These are phyloP conservation scores for Campylomormyrus numenius DNA, from an alignment of 2,113 vertebrate genomes.

Conservation along the genomic window DNA sequence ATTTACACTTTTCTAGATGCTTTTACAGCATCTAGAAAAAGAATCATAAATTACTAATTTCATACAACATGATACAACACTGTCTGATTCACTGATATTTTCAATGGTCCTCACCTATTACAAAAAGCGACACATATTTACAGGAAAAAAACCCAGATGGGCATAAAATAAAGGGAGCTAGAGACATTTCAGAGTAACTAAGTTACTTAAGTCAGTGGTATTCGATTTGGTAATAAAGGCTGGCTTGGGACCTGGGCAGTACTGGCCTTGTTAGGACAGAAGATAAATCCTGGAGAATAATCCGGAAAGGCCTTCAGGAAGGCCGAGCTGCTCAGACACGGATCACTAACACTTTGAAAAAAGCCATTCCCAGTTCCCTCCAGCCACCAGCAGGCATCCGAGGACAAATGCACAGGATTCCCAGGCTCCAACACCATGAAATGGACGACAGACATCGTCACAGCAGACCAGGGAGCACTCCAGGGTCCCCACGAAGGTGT, in stretches of 20 bases:
- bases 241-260: background rate
- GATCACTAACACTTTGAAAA: background rate
- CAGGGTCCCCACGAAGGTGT: slow-evolving; percentile 19
- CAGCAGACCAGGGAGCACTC: background rate
- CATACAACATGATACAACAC: background rate
- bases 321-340: background rate
- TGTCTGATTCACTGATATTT: background rate
- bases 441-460: background rate
- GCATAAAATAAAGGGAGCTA: background rate
- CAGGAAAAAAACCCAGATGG: background rate
- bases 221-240: background rate
- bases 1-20: background rate
- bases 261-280: background rate
- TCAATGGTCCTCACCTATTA: background rate
- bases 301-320: background rate
- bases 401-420: background rate
- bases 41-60: background rate
- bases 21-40: background rate
- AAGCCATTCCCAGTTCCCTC: background rate
- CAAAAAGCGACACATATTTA: background rate
- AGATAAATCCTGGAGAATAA: background rate
- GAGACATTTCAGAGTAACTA: background rate
- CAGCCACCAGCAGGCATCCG: background rate
- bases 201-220: background rate
- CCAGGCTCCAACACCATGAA: background rate